These are phyloP conservation scores for Octodonta nipae DNA, from an alignment of 2,888 invertebrate species.

Conservation along the genomic window DNA sequence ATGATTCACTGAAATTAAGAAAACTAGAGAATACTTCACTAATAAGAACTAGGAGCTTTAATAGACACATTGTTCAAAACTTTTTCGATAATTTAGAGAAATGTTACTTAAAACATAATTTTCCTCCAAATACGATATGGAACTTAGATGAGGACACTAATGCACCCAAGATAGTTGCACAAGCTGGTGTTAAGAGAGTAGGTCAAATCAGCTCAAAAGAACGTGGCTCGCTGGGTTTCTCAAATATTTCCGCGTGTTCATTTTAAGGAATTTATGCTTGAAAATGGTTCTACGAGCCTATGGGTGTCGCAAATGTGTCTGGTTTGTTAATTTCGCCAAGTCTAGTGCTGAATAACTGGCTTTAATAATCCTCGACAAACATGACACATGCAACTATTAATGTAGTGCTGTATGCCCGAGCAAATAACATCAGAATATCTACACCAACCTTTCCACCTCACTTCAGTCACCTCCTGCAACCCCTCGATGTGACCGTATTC, in stretches of 20 bases:
- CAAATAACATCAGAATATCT: not conserved
- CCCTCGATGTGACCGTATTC: conserved; percentile 1
- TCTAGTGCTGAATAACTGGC: not conserved
- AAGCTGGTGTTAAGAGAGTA: conserved; percentile 2
- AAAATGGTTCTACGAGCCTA: conserved; percentile 1
- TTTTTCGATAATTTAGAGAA: conserved; percentile 2
- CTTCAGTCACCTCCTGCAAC: not conserved
- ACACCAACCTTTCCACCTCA: conserved; percentile 1
- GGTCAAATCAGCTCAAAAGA: conserved; percentile 2
- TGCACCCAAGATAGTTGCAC: conserved; percentile 1
- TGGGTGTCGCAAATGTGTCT: not conserved
- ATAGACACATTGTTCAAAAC: conserved; percentile 1
- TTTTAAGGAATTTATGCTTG: conserved; percentile 4
- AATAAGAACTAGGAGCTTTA: conserved; percentile 2
- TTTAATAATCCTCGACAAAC: conserved; percentile 1
- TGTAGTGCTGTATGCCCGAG: not conserved
- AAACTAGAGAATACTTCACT: conserved; percentile 2
- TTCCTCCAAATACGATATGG: not conserved
- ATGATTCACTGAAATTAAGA: not conserved
- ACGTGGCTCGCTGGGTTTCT: conserved; percentile 2
- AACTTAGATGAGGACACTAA: conserved; percentile 1
- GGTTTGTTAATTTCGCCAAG: not conserved
- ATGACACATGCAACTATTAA: not conserved
- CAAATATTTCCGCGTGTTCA: conserved; percentile 4
- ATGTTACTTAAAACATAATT: not conserved